Percentiles rank a stretch among this genome's conserved stretches.
Evolutionary conservation across 2,888 invertebrate genomes (phyloP).

Genomic region (Chymomyza procnemis): DNA sequence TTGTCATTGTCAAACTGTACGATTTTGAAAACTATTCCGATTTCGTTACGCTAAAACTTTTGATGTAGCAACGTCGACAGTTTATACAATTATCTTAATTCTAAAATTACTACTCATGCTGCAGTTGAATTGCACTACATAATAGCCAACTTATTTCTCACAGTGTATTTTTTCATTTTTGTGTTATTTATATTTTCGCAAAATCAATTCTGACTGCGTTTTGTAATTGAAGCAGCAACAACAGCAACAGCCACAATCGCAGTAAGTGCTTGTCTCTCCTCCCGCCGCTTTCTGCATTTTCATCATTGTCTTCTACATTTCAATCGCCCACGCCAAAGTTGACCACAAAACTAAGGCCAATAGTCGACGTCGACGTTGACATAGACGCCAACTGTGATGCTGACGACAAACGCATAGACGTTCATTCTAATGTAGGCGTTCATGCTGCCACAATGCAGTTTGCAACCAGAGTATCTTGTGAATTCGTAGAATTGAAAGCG

Average conservation of each 20-base stretch:
- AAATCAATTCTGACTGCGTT: slow-evolving; percentile 66
- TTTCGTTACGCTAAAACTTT: no score
- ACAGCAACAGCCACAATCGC: slow-evolving; percentile 9
- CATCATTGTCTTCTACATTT: background rate
- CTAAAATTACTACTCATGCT: no score
- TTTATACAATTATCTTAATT: no score
- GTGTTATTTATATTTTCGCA: slow-evolving; percentile 29
- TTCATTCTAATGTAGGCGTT: background rate
- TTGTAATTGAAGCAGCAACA: slow-evolving; percentile 57
- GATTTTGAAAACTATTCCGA: no score
- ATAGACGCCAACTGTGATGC: background rate
- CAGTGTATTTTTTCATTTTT: background rate
- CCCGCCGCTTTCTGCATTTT: background rate
- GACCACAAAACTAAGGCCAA: background rate
- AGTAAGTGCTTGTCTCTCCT: background rate
- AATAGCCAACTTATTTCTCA: no score
- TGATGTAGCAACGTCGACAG: no score
- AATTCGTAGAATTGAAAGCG: slow-evolving; percentile 29
- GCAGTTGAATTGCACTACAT: no score
- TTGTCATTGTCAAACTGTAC: no score
- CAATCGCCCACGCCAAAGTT: background rate
- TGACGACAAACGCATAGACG: background rate
- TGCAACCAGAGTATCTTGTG: background rate
- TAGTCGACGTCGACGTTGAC: background rate
- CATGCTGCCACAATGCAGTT: background rate